These are phyloP conservation scores for Clepsis dumicolana DNA, from an alignment of 2,888 invertebrate genomes.

Conservation along the genomic window DNA sequence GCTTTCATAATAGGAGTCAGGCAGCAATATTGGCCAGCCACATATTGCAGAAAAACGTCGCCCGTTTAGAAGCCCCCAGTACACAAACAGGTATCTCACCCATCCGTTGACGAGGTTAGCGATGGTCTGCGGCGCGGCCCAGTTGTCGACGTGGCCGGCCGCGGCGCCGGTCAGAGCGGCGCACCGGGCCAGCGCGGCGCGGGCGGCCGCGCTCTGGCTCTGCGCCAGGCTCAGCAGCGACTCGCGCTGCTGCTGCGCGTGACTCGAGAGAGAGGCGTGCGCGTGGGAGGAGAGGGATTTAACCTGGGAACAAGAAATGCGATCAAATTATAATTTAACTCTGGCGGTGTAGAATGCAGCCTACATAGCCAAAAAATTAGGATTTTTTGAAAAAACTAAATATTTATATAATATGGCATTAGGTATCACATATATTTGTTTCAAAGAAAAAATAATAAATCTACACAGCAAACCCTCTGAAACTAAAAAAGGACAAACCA, in stretches of 20 bases:
- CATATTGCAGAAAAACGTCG: too few species aligned
- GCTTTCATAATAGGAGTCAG: too few species aligned
- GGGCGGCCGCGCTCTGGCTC: constrained; percentile 33
- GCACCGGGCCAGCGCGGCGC: constrained; percentile 44
- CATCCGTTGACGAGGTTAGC: constrained; percentile 58
- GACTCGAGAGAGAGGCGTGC: constrained; percentile 35
- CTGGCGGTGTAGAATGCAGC: too few species aligned
- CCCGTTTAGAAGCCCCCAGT: too few species aligned
- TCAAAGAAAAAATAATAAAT: too few species aligned
- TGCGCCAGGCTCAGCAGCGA: constrained; percentile 36
- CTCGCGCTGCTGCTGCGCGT: constrained; percentile 35
- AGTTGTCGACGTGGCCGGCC: constrained; percentile 45
- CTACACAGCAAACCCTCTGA: too few species aligned
- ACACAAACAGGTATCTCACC: constrained; percentile 53
- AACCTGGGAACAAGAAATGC: constrained; percentile 52
- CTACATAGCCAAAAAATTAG: too few species aligned
- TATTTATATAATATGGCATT: too few species aligned
- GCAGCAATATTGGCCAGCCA: too few species aligned
- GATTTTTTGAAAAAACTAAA: too few species aligned
- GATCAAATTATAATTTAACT: not conserved
- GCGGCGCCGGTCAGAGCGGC: constrained; percentile 41
- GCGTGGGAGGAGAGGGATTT: constrained; percentile 49
- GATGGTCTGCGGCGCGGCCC: constrained; percentile 52
- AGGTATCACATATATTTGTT: too few species aligned
- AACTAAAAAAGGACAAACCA: too few species aligned